phyloP scores from a whole-genome alignment of 2,113 vertebrate species.

The Turdus rufiventris region DNA sequence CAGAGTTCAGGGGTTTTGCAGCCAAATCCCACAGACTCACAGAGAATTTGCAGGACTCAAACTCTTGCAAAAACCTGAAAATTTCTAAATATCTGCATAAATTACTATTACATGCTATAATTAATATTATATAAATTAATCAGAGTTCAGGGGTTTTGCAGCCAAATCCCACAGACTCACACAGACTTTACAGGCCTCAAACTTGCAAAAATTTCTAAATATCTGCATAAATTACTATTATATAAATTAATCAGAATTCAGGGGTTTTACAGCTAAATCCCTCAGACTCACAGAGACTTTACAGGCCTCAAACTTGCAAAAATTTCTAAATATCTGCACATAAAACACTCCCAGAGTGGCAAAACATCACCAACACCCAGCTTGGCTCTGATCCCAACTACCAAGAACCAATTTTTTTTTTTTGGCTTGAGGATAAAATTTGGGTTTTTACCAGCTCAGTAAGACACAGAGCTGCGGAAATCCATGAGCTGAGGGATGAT shows the following conservation, averaged over 20 bases:
- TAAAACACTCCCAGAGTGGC: neutral
- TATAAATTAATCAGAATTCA: neutral
- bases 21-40: neutral
- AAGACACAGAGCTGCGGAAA: accelerated
- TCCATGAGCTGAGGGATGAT: accelerated
- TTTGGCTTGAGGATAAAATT: too few species aligned
- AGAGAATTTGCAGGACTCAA: too few species aligned
- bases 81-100: too few species aligned
- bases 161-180: too few species aligned
- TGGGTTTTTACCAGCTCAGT: neutral
- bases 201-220: too few species aligned
- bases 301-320: too few species aligned
- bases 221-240: too few species aligned
- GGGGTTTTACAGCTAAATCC: neutral
- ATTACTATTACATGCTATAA: too few species aligned
- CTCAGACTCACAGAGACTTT: neutral
- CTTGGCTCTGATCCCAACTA: accelerated
- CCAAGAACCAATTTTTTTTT: neutral
- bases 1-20: neutral
- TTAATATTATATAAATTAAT: too few species aligned
- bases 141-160: too few species aligned
- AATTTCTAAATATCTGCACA: neutral
- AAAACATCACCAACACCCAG: accelerated
- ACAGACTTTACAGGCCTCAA: too few species aligned
- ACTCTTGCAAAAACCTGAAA: too few species aligned